Conservation (phyloP, 2,888 invertebrate genomes). For the Carabus problematicus region DNA sequence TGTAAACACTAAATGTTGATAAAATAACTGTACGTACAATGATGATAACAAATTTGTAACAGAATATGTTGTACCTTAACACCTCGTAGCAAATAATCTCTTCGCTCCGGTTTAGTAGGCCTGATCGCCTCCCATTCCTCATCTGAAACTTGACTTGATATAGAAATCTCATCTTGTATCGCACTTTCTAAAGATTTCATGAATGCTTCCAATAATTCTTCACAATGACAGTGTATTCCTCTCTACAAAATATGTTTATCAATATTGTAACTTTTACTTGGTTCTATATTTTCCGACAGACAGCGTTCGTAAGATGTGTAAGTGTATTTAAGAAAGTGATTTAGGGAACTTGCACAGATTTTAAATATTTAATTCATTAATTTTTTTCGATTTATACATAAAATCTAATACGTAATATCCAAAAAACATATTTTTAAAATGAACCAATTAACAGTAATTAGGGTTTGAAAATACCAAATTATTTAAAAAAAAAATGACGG, state of each 20-base stretch:
- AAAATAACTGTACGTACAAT: constrained; percentile 1
- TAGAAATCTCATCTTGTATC: constrained; percentile 72
- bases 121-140: constrained; percentile 87
- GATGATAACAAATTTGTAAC: background rate
- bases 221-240: constrained; percentile 72
- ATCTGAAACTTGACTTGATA: constrained; percentile 78
- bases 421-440: too few relatives aligned
- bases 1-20: too few relatives aligned
- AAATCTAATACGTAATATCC: too few relatives aligned
- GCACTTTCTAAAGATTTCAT: constrained; percentile 73
- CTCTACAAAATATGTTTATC: constrained; percentile 59
- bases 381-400: too few relatives aligned
- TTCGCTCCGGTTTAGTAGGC: constrained; percentile 72
- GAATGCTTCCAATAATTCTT: constrained; percentile 72
- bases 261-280: background rate
- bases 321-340: background rate
- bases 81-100: constrained; percentile 68
- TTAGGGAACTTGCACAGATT: background rate
- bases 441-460: too few relatives aligned
- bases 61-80: constrained; percentile 65
- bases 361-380: too few relatives aligned
- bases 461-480: too few relatives aligned
- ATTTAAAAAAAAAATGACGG: too few relatives aligned
- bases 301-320: too few relatives aligned
- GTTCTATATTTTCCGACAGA: too few relatives aligned